Conservation (phyloP, 2,113 vertebrate genomes). For the Hippocampus barbouri region DNA sequence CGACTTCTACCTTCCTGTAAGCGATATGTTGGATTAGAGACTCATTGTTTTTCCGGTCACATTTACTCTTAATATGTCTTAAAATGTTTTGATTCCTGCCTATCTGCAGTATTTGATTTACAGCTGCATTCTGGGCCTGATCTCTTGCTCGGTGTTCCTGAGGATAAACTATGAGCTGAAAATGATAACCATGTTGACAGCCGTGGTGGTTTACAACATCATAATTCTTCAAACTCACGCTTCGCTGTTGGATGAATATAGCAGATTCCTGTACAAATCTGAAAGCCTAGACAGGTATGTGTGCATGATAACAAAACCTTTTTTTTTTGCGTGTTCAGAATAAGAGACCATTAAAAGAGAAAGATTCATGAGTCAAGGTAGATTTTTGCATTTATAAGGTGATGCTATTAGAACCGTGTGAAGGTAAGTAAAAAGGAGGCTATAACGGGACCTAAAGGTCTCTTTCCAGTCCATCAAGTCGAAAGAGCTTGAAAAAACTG, state of each 20-base stretch:
- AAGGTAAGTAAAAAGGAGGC: constrained; percentile 4
- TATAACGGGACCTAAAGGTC: background rate
- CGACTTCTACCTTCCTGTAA: constrained; percentile 94
- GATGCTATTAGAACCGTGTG: background rate
- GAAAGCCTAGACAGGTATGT: constrained; percentile 81
- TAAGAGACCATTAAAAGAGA: background rate
- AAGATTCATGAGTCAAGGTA: background rate
- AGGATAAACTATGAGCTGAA: constrained; percentile 96
- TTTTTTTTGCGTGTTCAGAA: background rate
- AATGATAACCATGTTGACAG: constrained; percentile 91
- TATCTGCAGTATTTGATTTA: constrained; percentile 91
- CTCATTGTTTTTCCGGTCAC: background rate
- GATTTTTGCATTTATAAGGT: background rate
- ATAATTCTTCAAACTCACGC: constrained; percentile 91
- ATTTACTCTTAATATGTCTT: background rate
- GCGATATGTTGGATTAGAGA: constrained; percentile 42
- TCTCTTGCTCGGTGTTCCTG: constrained; percentile 96
- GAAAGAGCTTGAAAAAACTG: constrained; percentile 9
- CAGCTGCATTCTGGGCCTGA: constrained; percentile 92
- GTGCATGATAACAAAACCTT: background rate
- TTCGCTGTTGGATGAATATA: constrained; percentile 86
- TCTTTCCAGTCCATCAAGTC: background rate
- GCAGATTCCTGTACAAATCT: constrained; percentile 83
- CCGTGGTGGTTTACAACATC: constrained; percentile 86
- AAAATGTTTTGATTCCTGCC: background rate